Evolutionary conservation across 2,113 vertebrate genomes (phyloP).

Genomic region (Panthera leo): DNA sequence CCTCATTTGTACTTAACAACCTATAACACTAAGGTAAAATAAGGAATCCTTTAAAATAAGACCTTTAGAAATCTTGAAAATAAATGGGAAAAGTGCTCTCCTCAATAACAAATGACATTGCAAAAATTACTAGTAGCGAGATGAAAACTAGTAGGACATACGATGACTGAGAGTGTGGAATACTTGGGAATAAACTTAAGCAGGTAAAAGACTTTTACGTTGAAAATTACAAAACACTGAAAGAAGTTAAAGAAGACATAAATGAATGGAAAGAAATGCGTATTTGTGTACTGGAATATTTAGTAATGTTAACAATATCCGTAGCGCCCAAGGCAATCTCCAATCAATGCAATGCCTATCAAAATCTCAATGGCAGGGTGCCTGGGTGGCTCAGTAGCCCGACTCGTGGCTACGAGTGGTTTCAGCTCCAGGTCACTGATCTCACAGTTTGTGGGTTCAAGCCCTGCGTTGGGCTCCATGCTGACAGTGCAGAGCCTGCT

Average conservation of each 20-base stretch:
- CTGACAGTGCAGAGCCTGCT: too few relatives aligned
- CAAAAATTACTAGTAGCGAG: neutral
- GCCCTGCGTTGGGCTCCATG: too few relatives aligned
- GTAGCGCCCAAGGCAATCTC: neutral
- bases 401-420: too few relatives aligned
- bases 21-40: neutral
- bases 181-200: neutral
- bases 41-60: neutral
- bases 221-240: neutral
- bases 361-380: neutral
- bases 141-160: neutral
- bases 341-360: neutral
- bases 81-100: neutral
- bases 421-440: too few relatives aligned
- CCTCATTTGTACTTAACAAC: neutral
- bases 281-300: neutral
- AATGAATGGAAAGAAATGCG: neutral
- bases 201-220: neutral
- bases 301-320: neutral
- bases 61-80: neutral
- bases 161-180: neutral
- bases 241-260: neutral
- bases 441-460: too few relatives aligned
- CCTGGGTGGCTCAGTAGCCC: too few relatives aligned
- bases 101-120: neutral